A percentile compares a stretch with the other conserved stretches of the same genome.
Conservation (phyloP, 2,797 vertebrate species). For the Alectoris magna region DNA sequence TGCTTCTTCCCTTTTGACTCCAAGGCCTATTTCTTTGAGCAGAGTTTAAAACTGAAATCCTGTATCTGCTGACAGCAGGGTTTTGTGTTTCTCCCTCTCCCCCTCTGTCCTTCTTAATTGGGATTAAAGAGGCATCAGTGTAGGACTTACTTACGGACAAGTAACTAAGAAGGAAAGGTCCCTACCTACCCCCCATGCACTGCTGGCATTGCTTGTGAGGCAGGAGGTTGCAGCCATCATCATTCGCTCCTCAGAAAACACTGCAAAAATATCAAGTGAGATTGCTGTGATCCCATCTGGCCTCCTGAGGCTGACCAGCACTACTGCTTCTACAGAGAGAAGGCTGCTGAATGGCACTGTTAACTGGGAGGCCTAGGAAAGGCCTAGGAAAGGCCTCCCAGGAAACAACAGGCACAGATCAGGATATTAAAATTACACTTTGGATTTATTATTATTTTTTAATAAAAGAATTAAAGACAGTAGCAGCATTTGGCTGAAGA, state of each 20-base stretch:
- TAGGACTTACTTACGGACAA: too few relatives aligned
- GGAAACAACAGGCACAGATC: neutral
- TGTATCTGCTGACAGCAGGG: too few relatives aligned
- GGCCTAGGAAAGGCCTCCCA: neutral
- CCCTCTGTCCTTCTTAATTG: too few relatives aligned
- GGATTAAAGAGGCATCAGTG: too few relatives aligned
- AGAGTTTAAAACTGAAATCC: too few relatives aligned
- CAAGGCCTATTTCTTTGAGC: too few relatives aligned
- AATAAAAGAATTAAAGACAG: neutral
- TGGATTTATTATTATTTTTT: neutral
- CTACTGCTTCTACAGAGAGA: neutral
- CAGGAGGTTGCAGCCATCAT: fast-evolving
- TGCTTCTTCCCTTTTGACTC: too few relatives aligned
- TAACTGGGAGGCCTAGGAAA: too few relatives aligned
- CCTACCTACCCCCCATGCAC: too few relatives aligned
- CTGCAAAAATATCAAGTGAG: neutral
- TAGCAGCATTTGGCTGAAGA: neutral
- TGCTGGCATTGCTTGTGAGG: fast-evolving
- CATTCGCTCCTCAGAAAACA: neutral
- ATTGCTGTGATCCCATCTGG: fast-evolving
- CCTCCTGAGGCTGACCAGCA: neutral
- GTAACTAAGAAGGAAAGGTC: too few relatives aligned
- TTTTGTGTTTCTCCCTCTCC: too few relatives aligned
- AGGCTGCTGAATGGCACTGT: fast-evolving
- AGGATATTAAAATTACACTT: neutral